Evolutionary conservation across 1,140 invertebrate genomes (phyloP), one percentile per base, ranked within the genome.

Genomic region (Cylas formicarius): DNA sequence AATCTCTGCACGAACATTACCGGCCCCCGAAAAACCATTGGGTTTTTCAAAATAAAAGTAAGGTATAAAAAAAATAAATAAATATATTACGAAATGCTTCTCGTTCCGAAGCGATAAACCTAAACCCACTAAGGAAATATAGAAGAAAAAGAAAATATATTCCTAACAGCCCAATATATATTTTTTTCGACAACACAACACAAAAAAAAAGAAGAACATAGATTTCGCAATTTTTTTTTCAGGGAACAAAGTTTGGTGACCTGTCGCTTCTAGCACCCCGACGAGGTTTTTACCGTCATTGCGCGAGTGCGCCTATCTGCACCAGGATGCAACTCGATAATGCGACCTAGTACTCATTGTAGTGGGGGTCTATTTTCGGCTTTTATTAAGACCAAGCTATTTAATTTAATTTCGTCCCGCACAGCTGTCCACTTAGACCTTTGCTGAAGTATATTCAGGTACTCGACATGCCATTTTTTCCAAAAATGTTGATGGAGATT

Each of bases 341-440:
- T 31, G 23, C 44, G 16, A 16, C 43, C 57, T 6, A 53, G 29
- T 9, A 24, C 23, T 56, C 56, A 59, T 31, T 52, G 26, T 9
- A 42, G 14, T n/a, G 60, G 59, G 9, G 64, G 58, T 11, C 53
- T 23, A 27, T 53, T 47, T 7, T 60, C 55, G 7, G 62, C 55
- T 22, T 59, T 60, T 2, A 67, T n/a, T 0, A 68, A 13, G 5
- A 67, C n/a, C n/a, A n/a, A n/a, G n/a, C 65, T 7, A 68, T 16
- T 7, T 48, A 35, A 17, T 53, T 52, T 14, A 48, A 21, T 27
- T 57, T 24, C 22, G n/a, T 16, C 9, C 33, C 34, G 9, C 9
- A n/a, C n/a, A n/a, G n/a, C n/a, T n/a, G n/a, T n/a, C n/a, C 26
- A 43, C 41, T 32, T 43, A 8, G 3, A 9, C 3, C 19, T 20